Conservation (phyloP, 2,113 vertebrate genomes). For the Alces alces region DNA sequence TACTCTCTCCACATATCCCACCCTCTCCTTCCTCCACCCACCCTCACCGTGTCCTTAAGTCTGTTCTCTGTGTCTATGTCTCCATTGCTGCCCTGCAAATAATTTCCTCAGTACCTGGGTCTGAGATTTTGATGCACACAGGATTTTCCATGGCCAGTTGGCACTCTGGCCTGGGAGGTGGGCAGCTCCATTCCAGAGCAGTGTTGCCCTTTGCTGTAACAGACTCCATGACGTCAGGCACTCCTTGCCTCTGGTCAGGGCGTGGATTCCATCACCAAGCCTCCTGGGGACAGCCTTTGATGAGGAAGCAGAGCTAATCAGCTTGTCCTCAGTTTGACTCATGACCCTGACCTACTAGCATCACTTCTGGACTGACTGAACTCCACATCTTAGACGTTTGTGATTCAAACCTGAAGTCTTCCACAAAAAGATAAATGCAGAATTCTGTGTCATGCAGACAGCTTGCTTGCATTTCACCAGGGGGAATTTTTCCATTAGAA, state of each 20-base stretch:
- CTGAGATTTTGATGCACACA: fast-evolving
- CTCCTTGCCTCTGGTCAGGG: neutral
- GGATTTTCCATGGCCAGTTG: neutral
- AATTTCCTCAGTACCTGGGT: neutral
- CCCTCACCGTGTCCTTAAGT: neutral
- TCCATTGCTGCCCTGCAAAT: neutral
- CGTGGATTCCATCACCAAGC: neutral
- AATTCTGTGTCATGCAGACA: neutral
- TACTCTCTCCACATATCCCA: no score
- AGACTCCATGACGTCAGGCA: neutral
- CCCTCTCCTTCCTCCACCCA: fast-evolving
- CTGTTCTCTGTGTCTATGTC: neutral
- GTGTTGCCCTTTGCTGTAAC: neutral
- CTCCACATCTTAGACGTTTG: neutral
- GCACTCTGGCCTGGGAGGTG: neutral
- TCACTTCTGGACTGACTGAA: neutral
- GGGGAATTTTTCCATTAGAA: neutral
- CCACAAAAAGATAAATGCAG: neutral
- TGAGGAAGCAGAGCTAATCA: neutral
- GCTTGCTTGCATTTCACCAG: neutral
- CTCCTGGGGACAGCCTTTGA: neutral
- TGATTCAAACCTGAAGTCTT: neutral
- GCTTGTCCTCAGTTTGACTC: neutral
- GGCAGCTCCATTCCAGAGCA: neutral
- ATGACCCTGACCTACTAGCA: neutral